Evolutionary conservation across 2,888 invertebrate genomes (phyloP).

Genomic region (Escarpia spicata): DNA sequence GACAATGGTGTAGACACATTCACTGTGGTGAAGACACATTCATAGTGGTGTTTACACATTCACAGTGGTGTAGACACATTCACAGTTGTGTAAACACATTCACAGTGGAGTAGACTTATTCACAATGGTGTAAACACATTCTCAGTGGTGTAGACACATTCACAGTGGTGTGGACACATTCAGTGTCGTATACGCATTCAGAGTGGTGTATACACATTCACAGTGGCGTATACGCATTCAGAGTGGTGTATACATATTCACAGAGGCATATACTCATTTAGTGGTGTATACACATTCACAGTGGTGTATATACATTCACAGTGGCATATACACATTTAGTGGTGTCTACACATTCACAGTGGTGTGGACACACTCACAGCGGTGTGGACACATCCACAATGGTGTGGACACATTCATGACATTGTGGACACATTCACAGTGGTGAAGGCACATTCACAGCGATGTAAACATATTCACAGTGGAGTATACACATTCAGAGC

Average conservation of each 20-base stretch:
- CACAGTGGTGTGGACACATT: too few relatives aligned
- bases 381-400: neutral
- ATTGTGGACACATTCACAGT: neutral
- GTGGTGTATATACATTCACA: too few relatives aligned
- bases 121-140: too few relatives aligned
- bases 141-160: too few relatives aligned
- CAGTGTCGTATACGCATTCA: neutral
- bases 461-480: neutral
- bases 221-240: neutral
- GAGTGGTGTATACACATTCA: neutral
- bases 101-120: too few relatives aligned
- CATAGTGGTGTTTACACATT: too few relatives aligned
- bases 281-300: too few relatives aligned
- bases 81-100: too few relatives aligned
- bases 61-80: too few relatives aligned
- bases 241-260: neutral
- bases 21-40: too few relatives aligned
- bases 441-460: neutral
- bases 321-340: neutral
- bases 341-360: neutral
- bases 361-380: neutral
- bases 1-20: too few relatives aligned
- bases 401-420: neutral
- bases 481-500: neutral
- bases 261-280: neutral